Evolutionary conservation across 1,140 invertebrate genomes (phyloP).

Genomic region (Nomia melanderi): DNA sequence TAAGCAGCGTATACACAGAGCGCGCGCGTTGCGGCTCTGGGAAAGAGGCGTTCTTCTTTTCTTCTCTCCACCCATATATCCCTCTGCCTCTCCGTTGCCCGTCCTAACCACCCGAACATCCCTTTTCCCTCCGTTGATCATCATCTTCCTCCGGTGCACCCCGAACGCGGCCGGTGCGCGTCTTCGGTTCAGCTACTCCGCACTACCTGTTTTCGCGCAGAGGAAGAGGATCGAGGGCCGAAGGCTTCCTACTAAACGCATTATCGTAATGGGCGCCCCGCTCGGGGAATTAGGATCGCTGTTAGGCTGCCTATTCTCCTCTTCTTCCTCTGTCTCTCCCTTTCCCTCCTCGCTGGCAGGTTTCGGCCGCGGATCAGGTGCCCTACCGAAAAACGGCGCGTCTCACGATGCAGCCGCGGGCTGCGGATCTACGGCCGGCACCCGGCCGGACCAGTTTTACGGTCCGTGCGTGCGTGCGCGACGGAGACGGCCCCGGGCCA

Average conservation of each 20-base stretch:
- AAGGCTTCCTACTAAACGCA: constrained; percentile 53
- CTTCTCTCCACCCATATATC: constrained; percentile 38
- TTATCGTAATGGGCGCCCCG: constrained; percentile 61
- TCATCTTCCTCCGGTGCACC: too few relatives aligned
- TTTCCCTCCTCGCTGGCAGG: too few relatives aligned
- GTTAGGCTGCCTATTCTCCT: too few relatives aligned
- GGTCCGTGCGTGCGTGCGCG: constrained; percentile 10
- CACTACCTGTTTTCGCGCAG: constrained; percentile 45
- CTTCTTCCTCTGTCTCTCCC: too few relatives aligned
- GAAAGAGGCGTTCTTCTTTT: constrained; percentile 70
- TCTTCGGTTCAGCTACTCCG: neutral
- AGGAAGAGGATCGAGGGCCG: constrained; percentile 19
- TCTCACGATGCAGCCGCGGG: constrained; percentile 48
- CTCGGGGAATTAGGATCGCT: constrained; percentile 58
- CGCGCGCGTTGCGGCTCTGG: constrained; percentile 60
- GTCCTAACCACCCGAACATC: too few relatives aligned
- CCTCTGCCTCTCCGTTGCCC: neutral
- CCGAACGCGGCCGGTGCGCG: too few relatives aligned
- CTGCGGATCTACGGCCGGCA: neutral
- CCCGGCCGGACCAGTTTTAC: constrained; percentile 15
- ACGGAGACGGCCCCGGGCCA: neutral
- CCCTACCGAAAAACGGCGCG: constrained; percentile 51
- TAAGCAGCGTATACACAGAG: constrained; percentile 57
- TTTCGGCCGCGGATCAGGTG: constrained; percentile 51
- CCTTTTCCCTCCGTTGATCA: too few relatives aligned